Base-by-base conservation (phyloP, 2,797 vertebrate species). In the Gobionotothen gibberifrons region DNA sequence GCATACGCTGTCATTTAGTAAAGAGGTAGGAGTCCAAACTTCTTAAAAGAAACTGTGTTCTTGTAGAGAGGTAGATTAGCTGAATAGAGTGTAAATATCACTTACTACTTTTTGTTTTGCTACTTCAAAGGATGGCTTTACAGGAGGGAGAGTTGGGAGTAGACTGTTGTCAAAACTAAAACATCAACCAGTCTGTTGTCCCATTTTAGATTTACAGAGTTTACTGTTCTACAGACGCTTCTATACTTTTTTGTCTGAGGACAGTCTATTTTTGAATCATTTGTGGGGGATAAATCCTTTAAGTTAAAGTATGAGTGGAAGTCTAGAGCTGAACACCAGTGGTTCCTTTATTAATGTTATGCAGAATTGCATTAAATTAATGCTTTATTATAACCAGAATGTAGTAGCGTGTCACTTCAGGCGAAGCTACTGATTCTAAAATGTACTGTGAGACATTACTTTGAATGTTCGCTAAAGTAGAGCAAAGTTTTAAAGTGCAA, bases 1-100 rank as follows among this genome's bases (percentile, higher is more conserved):
- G 80, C 76, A 74, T 75, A 80, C 40, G 17, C 71, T 85, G 77
- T 87, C 90, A 82, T 86, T 92, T 87, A 91, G 79, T 69, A 60
- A 82, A 85, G 79, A 69, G 66, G 75, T 81, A 46, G 82, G 77
- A 81, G 82, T 70, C 79, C 76, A 79, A 73, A 85, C 75, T 74
- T 79, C 73, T 42, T 46, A 81, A 82, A 81, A 65, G 49, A 40
- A n/a, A 21, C 62, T 43, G 62, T 82, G 67, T 79, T 76, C 59
- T 82, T 76, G 47, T 65, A 46, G 66, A 54, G 64, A 40, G 62
- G 29, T 63, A 66, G 75, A 83, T 85, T 73, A 81, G 73, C 32
- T 62, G 67, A 70, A 64, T 43, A 15, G 29, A 68, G 52, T 62
- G 67, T 64, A 76, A 82, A 83, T 79, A 73, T 70, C 69, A 29